These are phyloP conservation scores for Diplosoma virens DNA, from an alignment of 23 tunicate species.

Conservation along the genomic window DNA sequence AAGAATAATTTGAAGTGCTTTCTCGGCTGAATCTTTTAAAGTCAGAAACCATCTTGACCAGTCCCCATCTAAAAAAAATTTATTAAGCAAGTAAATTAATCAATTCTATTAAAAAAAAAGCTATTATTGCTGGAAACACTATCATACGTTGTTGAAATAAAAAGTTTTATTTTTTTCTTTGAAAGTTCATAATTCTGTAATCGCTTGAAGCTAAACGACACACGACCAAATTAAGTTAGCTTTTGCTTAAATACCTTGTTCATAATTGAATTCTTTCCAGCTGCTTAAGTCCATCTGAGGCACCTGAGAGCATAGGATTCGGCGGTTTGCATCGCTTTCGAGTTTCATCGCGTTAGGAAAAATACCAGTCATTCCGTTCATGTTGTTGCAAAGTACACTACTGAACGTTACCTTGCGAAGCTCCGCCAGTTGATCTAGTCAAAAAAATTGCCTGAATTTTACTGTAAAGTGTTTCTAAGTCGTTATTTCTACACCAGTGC, in stretches of 20 bases:
- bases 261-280: conserved; percentile 7
- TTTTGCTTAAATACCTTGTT: too few species aligned
- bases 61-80: conserved; percentile 19
- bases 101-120: too few species aligned
- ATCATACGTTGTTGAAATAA: too few species aligned
- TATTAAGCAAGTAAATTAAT: neutral
- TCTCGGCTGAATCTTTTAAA: neutral
- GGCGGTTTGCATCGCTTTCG: conserved; percentile 30
- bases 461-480: too few species aligned
- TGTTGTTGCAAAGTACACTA: conserved; percentile 52
- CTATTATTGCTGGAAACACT: too few species aligned
- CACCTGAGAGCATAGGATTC: conserved; percentile 43
- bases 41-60: conserved; percentile 50
- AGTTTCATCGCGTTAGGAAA: conserved; percentile 48
- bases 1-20: neutral
- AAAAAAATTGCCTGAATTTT: neutral
- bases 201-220: too few species aligned
- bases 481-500: too few species aligned
- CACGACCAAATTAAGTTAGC: too few species aligned
- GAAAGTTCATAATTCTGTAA: too few species aligned
- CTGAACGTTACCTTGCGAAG: conserved; percentile 61
- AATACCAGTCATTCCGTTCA: conserved; percentile 57
- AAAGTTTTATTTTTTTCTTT: too few species aligned
- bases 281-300: conserved; percentile 25
- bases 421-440: conserved; percentile 64